Base-by-base conservation (phyloP, 2,797 vertebrate species). In the Limosa lapponica region DNA sequence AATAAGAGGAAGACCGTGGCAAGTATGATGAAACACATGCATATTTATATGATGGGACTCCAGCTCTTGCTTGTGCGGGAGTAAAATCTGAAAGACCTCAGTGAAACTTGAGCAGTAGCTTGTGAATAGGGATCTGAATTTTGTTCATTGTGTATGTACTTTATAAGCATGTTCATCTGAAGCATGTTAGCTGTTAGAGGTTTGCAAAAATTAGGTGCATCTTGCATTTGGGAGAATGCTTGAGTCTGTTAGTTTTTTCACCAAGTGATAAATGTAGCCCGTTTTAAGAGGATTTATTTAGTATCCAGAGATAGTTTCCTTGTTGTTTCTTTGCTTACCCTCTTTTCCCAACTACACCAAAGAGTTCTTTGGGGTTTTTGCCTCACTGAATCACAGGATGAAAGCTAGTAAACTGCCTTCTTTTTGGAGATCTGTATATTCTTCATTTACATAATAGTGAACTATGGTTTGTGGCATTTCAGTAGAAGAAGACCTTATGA, bases 1-100 rank as follows among this genome's bases (percentile, higher is more conserved):
- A 54, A 6, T 1, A 2, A 1, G 2, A 49, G 18, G 17, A 58
- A 43, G 48, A 30, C 4, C 1, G 2, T 54, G 20, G 23, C 12
- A 27, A 30, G 8, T 30, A 22, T 23, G 4, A 62, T 54, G 52
- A 66, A 79, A 54, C 0, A 1, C 16, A 18, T n/a, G 7, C 20
- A 5, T 10, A 6, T 52, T 81, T 51, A 2, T 13, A 28, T 28
- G 18, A 17, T 0, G 0, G 22, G 17, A 44, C 8, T 69, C 11
- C 51, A 70, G 1, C 27, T 58, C 51, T 52, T 61, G 28, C 9
- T 73, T n/a, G 7, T 39, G 20, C 2, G 3, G 11, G 16, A 11
- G 8, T 32, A 51, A 69, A 81, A 36, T 10, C 23, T 79, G 8
- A 39, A 69, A 75, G 30, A 79, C 24, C 10, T 69, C 4, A 9